These are phyloP conservation scores for Drosophila triauraria DNA, from an alignment of 1,140 invertebrate genomes.

Conservation along the genomic window DNA sequence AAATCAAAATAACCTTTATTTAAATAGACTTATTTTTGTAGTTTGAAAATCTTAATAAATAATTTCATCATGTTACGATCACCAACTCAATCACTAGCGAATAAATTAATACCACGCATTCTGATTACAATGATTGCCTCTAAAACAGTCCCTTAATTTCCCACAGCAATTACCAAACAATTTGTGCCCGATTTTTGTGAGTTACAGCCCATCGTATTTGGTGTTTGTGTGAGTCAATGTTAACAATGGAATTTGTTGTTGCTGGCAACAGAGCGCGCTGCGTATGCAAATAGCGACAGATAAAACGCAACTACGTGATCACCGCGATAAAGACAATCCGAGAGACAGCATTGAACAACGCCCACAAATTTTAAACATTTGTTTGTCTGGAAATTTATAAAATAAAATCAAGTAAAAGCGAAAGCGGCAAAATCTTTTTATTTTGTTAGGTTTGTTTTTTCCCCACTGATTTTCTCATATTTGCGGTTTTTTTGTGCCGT, in stretches of 20 bases:
- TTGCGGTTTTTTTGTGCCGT: conserved; percentile 55
- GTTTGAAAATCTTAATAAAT: background rate
- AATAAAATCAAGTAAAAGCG: conserved; percentile 62
- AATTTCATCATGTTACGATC: background rate
- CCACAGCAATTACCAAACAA: conserved; percentile 32
- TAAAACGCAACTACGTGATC: conserved; percentile 77
- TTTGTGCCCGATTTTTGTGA: conserved; percentile 16
- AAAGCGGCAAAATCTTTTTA: conserved; percentile 48
- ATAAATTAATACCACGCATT: conserved; percentile 14
- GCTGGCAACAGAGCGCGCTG: conserved; percentile 37
- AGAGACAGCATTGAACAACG: conserved; percentile 60
- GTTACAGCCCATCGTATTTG: conserved; percentile 38
- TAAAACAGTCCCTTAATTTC: conserved; percentile 21
- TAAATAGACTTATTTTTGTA: background rate
- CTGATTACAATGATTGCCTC: conserved; percentile 16
- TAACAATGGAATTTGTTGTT: conserved; percentile 54
- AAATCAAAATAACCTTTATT: background rate
- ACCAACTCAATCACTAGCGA: background rate
- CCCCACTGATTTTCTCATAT: conserved; percentile 40
- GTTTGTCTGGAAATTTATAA: conserved; percentile 40
- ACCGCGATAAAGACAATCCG: conserved; percentile 60
- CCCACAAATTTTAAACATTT: conserved; percentile 72
- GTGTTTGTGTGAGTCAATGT: conserved; percentile 49
- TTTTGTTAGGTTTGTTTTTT: conserved; percentile 23
- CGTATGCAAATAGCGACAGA: conserved; percentile 76